Evolutionary conservation across 2,797 vertebrate species (phyloP), one percentile per base, ranked within the genome.

Genomic region (Forpus xanthops): DNA sequence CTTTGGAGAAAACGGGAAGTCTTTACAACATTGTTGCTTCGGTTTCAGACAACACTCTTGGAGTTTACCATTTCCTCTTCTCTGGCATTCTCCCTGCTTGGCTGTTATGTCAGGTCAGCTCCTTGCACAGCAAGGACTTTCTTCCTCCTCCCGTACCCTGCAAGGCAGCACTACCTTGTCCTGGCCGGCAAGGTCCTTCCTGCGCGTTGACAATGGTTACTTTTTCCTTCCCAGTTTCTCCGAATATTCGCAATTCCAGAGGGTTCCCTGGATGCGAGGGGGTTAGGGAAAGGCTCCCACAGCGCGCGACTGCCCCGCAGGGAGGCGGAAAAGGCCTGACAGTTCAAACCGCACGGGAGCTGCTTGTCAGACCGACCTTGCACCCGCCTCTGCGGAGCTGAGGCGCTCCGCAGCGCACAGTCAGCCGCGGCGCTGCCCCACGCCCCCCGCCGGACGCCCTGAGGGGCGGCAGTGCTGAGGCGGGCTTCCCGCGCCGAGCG

Each of bases 311-410:
- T 6, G 18, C 41, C 53, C 25, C n/a, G 73, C 50, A 13, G 41
- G 7, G 14, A 12, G 2, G 7, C 5, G 10, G 28, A 25, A 45
- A 80, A n/a, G n/a, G 24, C 8, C n/a, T 5, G 7, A 5, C 11
- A 10, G 4, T 0, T 24, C 6, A 53, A 66, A 44, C 12, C 13
- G 2, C 8, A 0, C 0, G 4, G 7, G 18, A 56, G 21, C 10
- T 3, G n/a, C 9, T 33, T 7, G 15, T 33, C 23, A 11, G 15
- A 33, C 21, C 21, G 6, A 15, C 9, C 31, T 3, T 8, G 12
- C 2, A 4, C 6, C 9, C 53, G 19, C 53, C 53, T 9, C 0
- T 10, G 11, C 44, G 4, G 8, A 15, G 45, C 33, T 6, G 10
- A 30, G 24, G 5, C 12, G 30, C 30, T 7, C 30, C 30, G 14